Evolutionary conservation across 2,797 vertebrate genomes (phyloP), one percentile per base, ranked within the genome.

Genomic region (Vespertilio murinus): DNA sequence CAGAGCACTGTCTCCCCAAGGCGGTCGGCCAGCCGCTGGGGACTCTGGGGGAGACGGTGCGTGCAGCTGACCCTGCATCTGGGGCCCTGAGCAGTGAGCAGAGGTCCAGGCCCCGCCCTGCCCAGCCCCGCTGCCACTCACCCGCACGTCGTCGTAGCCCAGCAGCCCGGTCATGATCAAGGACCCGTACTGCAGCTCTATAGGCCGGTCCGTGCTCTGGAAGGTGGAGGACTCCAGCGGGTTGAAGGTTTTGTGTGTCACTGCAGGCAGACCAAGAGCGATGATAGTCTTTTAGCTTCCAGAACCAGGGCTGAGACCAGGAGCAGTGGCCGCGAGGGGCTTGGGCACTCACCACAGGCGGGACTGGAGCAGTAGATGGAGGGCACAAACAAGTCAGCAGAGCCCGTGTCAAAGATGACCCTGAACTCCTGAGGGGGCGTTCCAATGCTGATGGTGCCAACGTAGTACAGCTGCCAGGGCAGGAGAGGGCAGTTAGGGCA

Each of bases 361-460:
- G 0, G 0, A 90, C 98, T 98, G 67, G 70, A 22, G 84, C 98
- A 98, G 86, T 96, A 98, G 52, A 97, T 38, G 0, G 98, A 98
- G 38, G 98, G 98, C n/a, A 98, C 98, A 98, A 98, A 98, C 4
- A 98, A 73, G 88, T 98, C 97, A 28, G 98, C 81, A 2, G 98
- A 98, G 64, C 98, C 97, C 0, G 97, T 98, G 94, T 98, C 98
- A 0, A 98, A 98, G 75, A 98, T 40, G 0, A 98, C 98, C 0
- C 85, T 94, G 93, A 98, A 98, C 0, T 98, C 67, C 93, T 98
- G 98, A 22, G 87, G 20, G 0, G 98, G 98, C 0, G 97, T 98
- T 8, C 98, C 98, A 0, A 98, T 97, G 89, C 87, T 94, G 92
- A 98, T 97, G 90, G 91, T 95, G 71, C 98, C 98, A 0, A 79